Conservation (phyloP, 2,888 invertebrate genomes). For the Brachyptera risi region DNA sequence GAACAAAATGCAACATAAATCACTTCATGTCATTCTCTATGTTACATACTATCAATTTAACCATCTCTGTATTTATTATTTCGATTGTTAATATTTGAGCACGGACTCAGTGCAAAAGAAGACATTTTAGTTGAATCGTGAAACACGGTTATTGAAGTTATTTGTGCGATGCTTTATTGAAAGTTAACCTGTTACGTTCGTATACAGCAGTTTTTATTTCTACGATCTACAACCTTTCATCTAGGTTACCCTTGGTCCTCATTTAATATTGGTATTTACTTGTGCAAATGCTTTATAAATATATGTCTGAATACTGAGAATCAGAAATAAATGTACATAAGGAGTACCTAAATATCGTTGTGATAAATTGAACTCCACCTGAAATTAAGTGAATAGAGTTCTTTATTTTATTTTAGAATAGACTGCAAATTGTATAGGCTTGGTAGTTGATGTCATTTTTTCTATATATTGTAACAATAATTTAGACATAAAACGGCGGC, state of each 20-base stretch:
- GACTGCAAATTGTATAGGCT: slow-evolving; percentile 17
- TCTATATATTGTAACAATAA: slow-evolving; percentile 13
- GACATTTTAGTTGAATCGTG: no score
- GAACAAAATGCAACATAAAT: slow-evolving; percentile 31
- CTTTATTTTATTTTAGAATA: slow-evolving; percentile 17
- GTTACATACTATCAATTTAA: slow-evolving; percentile 33
- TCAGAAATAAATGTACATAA: slow-evolving; percentile 50
- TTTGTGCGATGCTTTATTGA: no score
- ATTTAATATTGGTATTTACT: slow-evolving; percentile 46
- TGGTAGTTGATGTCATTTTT: slow-evolving; percentile 22
- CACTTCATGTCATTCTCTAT: slow-evolving; percentile 27
- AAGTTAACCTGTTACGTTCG: no score
- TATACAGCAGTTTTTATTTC: no score
- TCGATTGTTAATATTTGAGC: slow-evolving; percentile 31
- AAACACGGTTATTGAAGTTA: no score
- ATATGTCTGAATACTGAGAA: slow-evolving; percentile 53
- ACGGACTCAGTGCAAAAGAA: no score
- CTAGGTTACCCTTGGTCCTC: slow-evolving; percentile 34
- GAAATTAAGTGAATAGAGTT: slow-evolving; percentile 20
- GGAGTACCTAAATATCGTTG: slow-evolving; percentile 45
- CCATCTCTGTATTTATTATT: slow-evolving; percentile 34
- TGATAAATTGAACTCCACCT: slow-evolving; percentile 18
- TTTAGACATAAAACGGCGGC: slow-evolving; percentile 16
- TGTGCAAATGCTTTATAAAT: slow-evolving; percentile 54
- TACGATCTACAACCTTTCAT: slow-evolving; percentile 27